phyloP scores from a whole-genome alignment of 2,113 vertebrate genomes.

The Agapornis roseicollis region DNA sequence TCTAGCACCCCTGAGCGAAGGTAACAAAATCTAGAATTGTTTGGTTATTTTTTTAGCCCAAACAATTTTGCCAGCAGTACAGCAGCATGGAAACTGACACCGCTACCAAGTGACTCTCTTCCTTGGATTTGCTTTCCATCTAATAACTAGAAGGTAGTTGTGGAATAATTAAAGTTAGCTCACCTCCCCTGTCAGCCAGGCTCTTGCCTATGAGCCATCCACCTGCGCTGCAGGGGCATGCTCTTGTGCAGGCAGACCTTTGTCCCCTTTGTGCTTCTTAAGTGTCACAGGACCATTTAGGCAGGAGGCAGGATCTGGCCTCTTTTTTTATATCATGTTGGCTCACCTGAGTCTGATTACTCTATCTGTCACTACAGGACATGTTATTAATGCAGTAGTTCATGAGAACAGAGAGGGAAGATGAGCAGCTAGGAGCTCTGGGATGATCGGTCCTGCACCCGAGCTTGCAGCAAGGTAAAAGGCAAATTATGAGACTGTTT shows the following conservation, averaged over 20 bases:
- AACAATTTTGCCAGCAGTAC: not conserved
- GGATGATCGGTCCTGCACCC: not conserved
- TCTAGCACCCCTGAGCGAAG: not conserved
- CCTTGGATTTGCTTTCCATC: not conserved
- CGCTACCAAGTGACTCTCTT: not conserved
- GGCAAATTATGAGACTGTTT: not conserved
- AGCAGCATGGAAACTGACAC: not conserved
- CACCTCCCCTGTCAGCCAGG: not conserved
- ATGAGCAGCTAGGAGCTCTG: not conserved
- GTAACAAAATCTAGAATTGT: not conserved
- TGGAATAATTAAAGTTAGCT: not conserved
- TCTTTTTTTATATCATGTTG: not conserved
- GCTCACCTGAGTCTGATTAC: not conserved
- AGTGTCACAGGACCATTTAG: not conserved
- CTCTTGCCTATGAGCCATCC: not conserved
- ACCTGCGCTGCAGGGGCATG: fast-evolving
- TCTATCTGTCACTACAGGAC: not conserved
- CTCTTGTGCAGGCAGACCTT: not conserved
- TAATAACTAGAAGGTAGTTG: not conserved
- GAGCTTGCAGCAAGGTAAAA: not conserved
- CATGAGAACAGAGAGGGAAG: fast-evolving
- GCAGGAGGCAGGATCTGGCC: not conserved
- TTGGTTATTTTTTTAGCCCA: not conserved
- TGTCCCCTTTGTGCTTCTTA: not conserved
- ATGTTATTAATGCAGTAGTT: not conserved